Percentiles rank a stretch among this genome's conserved stretches.
These are phyloP conservation scores for Serripes groenlandicus DNA, from an alignment of 2,888 invertebrate genomes.

Conservation along the genomic window DNA sequence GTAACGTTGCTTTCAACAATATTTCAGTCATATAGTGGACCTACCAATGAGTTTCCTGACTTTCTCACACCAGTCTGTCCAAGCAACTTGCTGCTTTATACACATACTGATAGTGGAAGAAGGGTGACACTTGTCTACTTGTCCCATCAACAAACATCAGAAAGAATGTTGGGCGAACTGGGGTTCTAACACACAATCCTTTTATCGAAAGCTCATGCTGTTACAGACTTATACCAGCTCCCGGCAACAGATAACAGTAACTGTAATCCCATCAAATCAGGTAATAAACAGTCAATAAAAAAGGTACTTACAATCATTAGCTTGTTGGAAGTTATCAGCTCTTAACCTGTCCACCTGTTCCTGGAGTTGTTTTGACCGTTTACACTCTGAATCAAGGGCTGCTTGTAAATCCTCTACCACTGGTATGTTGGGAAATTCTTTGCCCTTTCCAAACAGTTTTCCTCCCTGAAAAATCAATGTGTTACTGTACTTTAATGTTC, in stretches of 20 bases:
- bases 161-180: too few species aligned
- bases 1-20: background rate
- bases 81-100: too few species aligned
- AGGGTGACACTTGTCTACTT: too few species aligned
- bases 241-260: too few species aligned
- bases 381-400: constrained; percentile 88
- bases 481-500: background rate
- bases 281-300: too few species aligned
- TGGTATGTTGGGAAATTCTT: constrained; percentile 55
- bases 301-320: constrained; percentile 79
- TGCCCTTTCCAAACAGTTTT: constrained; percentile 74
- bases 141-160: too few species aligned
- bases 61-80: too few species aligned
- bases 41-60: background rate
- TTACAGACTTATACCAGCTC: too few species aligned
- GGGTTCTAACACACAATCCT: too few species aligned
- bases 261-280: too few species aligned
- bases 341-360: constrained; percentile 79
- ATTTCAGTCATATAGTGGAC: background rate
- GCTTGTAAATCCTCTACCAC: constrained; percentile 76
- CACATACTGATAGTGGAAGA: too few species aligned
- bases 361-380: constrained; percentile 75
- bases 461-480: constrained; percentile 60
- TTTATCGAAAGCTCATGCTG: too few species aligned
- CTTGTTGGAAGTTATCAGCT: constrained; percentile 77